A percentile compares a stretch with the other conserved stretches of the same genome.
Conservation (phyloP, 2,797 vertebrate genomes). For the Pseudocheirus occidentalis region DNA sequence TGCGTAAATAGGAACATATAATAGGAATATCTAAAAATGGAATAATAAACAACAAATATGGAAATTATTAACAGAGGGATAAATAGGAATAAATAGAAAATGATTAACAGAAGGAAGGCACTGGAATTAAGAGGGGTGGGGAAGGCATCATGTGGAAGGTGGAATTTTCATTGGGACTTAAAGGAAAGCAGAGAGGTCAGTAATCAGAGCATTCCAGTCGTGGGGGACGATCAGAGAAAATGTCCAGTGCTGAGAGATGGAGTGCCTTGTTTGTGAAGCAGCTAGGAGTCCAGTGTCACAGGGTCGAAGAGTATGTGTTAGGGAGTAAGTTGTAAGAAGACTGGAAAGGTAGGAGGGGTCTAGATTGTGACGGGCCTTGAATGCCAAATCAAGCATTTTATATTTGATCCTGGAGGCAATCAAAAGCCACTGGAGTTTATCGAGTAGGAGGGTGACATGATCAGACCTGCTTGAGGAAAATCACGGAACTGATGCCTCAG, state of each 20-base stretch:
- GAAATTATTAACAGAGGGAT: background rate
- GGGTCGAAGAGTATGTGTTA: background rate
- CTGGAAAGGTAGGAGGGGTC: background rate
- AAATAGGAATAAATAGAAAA: background rate
- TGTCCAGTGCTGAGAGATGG: background rate
- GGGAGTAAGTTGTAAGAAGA: background rate
- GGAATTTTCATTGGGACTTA: background rate
- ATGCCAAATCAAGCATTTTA: background rate
- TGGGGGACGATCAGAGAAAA: background rate
- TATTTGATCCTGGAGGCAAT: background rate
- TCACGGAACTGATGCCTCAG: background rate
- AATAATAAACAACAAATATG: no score
- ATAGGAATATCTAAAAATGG: no score
- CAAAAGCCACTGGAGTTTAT: background rate
- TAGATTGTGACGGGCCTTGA: background rate
- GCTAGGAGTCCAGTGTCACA: background rate
- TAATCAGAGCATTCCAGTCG: background rate
- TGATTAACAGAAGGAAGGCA: background rate
- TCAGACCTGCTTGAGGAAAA: background rate
- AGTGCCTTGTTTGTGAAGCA: background rate
- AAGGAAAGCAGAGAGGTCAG: background rate
- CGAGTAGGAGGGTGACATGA: rapidly evolving
- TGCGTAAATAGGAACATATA: no score
- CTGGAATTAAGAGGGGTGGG: background rate
- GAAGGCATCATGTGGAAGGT: background rate